Percentiles rank a stretch among this genome's conserved stretches.
Conservation (phyloP, 2,797 vertebrate genomes). For the Peromyscus eremicus region DNA sequence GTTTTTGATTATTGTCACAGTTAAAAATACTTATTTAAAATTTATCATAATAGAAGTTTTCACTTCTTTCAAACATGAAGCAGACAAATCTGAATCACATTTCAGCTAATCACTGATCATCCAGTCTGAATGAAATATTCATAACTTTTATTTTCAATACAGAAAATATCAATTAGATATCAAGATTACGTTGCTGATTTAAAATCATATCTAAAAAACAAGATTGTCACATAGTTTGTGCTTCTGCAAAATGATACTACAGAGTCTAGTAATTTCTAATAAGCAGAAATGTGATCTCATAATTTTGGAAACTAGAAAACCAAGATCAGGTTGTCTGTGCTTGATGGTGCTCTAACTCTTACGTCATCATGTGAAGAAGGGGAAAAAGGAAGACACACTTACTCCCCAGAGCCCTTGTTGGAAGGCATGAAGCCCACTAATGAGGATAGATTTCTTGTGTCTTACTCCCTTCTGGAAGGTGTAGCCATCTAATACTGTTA, state of each 20-base stretch:
- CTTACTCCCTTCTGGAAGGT: background rate
- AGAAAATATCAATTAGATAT: background rate
- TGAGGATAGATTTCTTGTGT: background rate
- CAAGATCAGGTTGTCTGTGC: no score
- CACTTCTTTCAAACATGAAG: background rate
- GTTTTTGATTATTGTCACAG: background rate
- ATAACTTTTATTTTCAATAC: background rate
- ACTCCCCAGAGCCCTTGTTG: background rate
- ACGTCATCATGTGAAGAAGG: accelerated
- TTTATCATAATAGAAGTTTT: background rate
- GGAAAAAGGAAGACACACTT: background rate
- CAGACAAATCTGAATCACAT: background rate
- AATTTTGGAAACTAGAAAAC: background rate
- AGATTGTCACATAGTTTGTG: background rate
- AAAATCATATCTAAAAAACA: background rate
- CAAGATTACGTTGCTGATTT: background rate
- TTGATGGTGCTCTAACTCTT: no score
- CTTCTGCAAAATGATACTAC: background rate
- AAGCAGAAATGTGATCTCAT: background rate
- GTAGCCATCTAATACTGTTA: background rate
- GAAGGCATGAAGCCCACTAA: background rate
- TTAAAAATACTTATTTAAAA: background rate
- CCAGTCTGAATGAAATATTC: background rate
- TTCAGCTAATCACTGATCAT: background rate
- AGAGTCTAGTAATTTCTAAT: background rate